A percentile compares a stretch with the other conserved stretches of the same genome.
phyloP scores from a whole-genome alignment of 2,113 vertebrate species.

The Monopterus albus region DNA sequence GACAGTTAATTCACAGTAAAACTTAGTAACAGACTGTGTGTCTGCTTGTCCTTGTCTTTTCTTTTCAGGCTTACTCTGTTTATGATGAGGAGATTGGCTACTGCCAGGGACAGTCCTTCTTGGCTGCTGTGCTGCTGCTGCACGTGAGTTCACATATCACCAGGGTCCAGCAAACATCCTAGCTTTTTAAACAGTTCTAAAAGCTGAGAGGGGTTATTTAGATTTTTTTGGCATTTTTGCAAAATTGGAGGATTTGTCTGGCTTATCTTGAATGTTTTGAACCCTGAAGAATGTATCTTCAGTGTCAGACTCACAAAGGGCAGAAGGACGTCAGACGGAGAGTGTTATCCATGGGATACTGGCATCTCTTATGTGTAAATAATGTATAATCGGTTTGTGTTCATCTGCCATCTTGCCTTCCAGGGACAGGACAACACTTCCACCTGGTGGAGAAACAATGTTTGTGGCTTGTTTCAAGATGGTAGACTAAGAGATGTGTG shows the following conservation, averaged over 20 bases:
- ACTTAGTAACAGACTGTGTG: not conserved
- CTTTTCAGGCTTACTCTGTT: slow-evolving; percentile 94
- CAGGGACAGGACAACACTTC: slow-evolving; percentile 20
- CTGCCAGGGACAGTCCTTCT: slow-evolving; percentile 97
- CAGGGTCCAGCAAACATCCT: not conserved
- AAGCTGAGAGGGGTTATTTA: slow-evolving; percentile 10
- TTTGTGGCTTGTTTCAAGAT: not conserved
- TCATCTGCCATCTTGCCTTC: too few species aligned
- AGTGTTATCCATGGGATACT: not conserved
- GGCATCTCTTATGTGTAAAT: slow-evolving; percentile 16
- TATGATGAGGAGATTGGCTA: slow-evolving; percentile 99
- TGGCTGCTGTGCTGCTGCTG: slow-evolving; percentile 96
- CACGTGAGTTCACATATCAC: slow-evolving; percentile 88
- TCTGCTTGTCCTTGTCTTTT: slow-evolving; percentile 9
- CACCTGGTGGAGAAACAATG: slow-evolving; percentile 54
- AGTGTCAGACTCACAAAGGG: not conserved
- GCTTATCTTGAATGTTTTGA: not conserved
- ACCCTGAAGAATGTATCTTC: not conserved
- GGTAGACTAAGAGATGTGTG: not conserved
- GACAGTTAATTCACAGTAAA: not conserved
- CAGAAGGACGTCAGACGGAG: not conserved
- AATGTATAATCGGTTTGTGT: too few species aligned
- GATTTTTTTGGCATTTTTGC: slow-evolving; percentile 20
- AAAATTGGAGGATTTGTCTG: not conserved
- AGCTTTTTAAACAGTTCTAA: slow-evolving; percentile 32